A percentile compares a stretch with the other conserved stretches of the same genome.
Conservation (phyloP, 2,888 invertebrate genomes). For the Sycophila texana region DNA sequence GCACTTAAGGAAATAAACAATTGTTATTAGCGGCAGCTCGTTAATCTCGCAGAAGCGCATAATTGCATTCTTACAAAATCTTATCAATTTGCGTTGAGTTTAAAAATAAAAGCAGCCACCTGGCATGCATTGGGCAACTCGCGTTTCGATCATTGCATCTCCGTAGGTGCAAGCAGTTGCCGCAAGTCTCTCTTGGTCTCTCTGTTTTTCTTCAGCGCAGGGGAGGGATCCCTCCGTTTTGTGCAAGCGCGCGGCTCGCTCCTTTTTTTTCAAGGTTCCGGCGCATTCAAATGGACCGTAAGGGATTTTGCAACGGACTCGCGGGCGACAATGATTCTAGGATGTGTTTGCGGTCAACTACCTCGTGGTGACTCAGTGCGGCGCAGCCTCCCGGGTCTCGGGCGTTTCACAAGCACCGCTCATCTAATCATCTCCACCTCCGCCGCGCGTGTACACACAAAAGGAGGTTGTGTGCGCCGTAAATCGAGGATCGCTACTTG, state of each 20-base stretch:
- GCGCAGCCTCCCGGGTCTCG: not conserved
- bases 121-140: conserved; percentile 13
- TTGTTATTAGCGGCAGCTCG: not conserved
- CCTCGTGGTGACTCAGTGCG: conserved; percentile 40
- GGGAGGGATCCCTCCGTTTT: not conserved
- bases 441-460: not conserved
- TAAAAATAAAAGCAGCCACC: not conserved
- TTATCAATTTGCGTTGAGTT: not conserved
- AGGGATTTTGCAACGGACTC: conserved; percentile 32
- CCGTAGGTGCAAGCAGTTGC: conserved; percentile 19
- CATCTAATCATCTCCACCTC: not conserved
- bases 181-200: conserved; percentile 28
- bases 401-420: conserved; percentile 26
- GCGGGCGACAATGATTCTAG: conserved; percentile 46
- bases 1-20: not conserved
- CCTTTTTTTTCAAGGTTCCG: conserved; percentile 40
- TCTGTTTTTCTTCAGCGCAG: conserved; percentile 13
- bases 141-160: conserved; percentile 27
- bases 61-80: not conserved
- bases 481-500: not conserved
- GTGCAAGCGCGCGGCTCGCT: conserved; percentile 8
- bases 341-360: conserved; percentile 46
- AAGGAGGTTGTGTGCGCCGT: not conserved
- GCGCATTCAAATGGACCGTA: conserved; percentile 40
- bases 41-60: not conserved